A percentile compares a stretch with the other conserved stretches of the same genome.
Conservation (phyloP, 1,140 invertebrate species). For the Protaetia brevitarsis region DNA sequence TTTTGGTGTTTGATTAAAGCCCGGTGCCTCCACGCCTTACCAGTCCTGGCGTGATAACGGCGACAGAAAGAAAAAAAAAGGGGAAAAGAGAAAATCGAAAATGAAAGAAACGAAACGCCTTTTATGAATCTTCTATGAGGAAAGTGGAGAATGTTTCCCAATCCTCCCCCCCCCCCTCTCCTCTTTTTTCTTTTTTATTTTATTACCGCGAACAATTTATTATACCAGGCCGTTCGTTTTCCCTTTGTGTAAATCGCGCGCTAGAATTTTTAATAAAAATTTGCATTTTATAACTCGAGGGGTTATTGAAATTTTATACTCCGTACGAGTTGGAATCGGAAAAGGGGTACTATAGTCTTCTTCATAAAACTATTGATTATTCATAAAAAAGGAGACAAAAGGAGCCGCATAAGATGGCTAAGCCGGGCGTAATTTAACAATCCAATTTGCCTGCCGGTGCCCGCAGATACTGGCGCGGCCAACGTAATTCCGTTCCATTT, state of each 20-base stretch:
- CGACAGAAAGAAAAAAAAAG: too few relatives aligned
- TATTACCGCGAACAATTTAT: constrained; percentile 6
- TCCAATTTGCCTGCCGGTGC: background rate
- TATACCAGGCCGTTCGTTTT: constrained; percentile 6
- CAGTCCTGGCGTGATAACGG: background rate
- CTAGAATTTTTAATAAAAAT: constrained; percentile 14
- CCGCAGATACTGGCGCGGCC: background rate
- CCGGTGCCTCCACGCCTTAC: too few relatives aligned
- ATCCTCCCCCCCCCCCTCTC: too few relatives aligned
- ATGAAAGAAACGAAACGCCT: background rate
- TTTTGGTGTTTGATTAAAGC: too few relatives aligned
- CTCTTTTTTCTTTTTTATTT: too few relatives aligned
- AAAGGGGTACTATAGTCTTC: background rate
- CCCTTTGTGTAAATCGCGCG: background rate
- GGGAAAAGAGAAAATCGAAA: too few relatives aligned
- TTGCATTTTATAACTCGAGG: constrained; percentile 14
- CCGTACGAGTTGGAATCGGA: background rate
- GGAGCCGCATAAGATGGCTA: background rate
- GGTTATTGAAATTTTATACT: constrained; percentile 17
- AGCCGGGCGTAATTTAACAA: constrained; percentile 2
- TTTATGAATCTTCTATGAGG: background rate
- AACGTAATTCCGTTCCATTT: background rate
- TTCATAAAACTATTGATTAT: constrained; percentile 15
- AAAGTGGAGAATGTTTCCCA: background rate
- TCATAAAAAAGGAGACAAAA: constrained; percentile 18